Conservation (phyloP, 2,888 invertebrate genomes). For the Eucera pruinosa region DNA sequence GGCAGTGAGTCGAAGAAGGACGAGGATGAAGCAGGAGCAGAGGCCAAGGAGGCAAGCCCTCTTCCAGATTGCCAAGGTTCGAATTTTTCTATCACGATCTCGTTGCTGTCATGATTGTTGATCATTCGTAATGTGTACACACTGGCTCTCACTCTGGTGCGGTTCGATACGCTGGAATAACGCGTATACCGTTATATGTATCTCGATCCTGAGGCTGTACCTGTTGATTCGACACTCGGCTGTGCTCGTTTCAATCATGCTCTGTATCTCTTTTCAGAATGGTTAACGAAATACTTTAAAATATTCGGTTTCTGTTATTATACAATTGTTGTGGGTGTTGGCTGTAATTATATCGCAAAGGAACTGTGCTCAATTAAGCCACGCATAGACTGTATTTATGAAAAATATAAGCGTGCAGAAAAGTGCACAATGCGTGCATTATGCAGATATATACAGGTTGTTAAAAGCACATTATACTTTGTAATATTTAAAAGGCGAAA, state of each 20-base stretch:
- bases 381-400: too few relatives aligned
- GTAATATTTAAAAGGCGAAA: too few relatives aligned
- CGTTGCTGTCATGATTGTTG: not conserved
- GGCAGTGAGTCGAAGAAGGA: conserved; percentile 24
- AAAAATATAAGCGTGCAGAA: too few relatives aligned
- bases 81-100: not conserved
- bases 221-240: conserved; percentile 60
- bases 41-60: conserved; percentile 85
- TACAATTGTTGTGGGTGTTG: too few relatives aligned
- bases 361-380: too few relatives aligned
- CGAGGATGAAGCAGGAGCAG: conserved; percentile 80
- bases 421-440: too few relatives aligned
- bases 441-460: too few relatives aligned
- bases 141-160: not conserved
- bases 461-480: too few relatives aligned
- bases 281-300: too few relatives aligned
- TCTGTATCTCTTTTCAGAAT: not conserved
- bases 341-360: too few relatives aligned
- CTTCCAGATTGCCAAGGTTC: conserved; percentile 91
- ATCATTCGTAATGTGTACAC: not conserved
- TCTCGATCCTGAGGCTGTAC: conserved; percentile 43
- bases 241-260: conserved; percentile 42
- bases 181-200: conserved; percentile 62
- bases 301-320: too few relatives aligned
- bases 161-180: conserved; percentile 54